Evolutionary conservation across 2,113 vertebrate species (phyloP).

Genomic region (Struthidea cinerea): DNA sequence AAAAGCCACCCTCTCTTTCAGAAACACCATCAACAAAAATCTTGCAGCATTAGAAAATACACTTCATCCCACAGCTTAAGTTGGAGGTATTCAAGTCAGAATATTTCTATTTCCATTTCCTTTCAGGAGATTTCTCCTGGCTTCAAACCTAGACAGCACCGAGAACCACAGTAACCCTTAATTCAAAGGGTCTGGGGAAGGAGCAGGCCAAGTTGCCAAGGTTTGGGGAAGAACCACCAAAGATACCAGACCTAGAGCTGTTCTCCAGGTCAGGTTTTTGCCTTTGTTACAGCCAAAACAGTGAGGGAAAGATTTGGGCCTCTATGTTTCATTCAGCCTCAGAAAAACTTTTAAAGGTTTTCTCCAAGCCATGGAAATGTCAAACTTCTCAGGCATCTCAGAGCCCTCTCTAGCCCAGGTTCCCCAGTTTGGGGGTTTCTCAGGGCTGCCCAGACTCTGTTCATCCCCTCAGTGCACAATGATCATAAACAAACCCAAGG

Average conservation of each 20-base stretch:
- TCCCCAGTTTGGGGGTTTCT: not conserved
- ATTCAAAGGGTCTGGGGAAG: not conserved
- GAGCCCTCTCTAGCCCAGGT: not conserved
- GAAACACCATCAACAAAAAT: not conserved
- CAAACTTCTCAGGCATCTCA: not conserved
- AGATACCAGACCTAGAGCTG: not conserved
- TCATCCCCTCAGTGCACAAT: fast-evolving
- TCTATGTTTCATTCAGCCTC: not conserved
- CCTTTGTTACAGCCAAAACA: not conserved
- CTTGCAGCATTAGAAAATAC: not conserved
- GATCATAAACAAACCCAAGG: not conserved
- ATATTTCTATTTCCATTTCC: not conserved
- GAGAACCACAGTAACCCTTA: not conserved
- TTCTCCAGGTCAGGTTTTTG: not conserved
- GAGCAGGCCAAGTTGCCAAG: not conserved
- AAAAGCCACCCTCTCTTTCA: not conserved
- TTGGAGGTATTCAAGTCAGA: not conserved
- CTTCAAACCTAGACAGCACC: not conserved
- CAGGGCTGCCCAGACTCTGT: not conserved
- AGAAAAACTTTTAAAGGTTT: not conserved
- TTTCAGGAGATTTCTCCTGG: not conserved
- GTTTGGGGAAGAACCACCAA: not conserved
- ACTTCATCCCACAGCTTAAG: not conserved
- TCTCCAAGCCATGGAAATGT: not conserved
- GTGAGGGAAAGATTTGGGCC: not conserved